Evolutionary conservation across 2,888 invertebrate genomes (phyloP).

Genomic region (Pandemis corylana): DNA sequence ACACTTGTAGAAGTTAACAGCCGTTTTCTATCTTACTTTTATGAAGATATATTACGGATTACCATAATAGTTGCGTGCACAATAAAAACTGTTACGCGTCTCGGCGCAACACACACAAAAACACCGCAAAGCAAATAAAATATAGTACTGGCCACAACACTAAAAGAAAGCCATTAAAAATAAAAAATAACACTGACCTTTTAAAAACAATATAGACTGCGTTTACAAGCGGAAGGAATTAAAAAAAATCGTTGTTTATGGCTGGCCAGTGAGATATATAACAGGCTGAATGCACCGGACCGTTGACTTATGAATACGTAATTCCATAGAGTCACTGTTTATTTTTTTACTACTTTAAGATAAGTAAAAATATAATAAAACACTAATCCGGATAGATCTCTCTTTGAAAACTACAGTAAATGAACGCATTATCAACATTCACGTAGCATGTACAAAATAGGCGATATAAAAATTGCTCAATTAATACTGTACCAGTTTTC

Average conservation of each 20-base stretch:
- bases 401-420: neutral
- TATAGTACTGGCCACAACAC: constrained; percentile 22
- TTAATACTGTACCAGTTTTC: too few relatives aligned
- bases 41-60: constrained; percentile 31
- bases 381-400: neutral
- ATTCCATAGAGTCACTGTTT: constrained; percentile 26
- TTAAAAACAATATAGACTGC: constrained; percentile 23
- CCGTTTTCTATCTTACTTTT: constrained; percentile 25
- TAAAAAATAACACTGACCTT: constrained; percentile 38
- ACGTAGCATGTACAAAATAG: neutral
- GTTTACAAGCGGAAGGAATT: constrained; percentile 32
- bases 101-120: constrained; percentile 29
- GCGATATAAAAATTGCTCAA: too few relatives aligned
- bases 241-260: constrained; percentile 41
- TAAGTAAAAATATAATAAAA: constrained; percentile 12
- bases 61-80: constrained; percentile 31
- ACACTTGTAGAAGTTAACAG: constrained; percentile 13
- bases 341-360: constrained; percentile 27
- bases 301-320: constrained; percentile 36
- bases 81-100: constrained; percentile 30
- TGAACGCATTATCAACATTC: neutral
- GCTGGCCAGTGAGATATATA: constrained; percentile 32
- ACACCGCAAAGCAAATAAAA: constrained; percentile 36
- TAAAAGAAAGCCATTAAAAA: constrained; percentile 27
- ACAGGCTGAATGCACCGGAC: constrained; percentile 21